phyloP scores from a whole-genome alignment of 2,797 vertebrate species.

The Melanotaenia nigrans region DNA sequence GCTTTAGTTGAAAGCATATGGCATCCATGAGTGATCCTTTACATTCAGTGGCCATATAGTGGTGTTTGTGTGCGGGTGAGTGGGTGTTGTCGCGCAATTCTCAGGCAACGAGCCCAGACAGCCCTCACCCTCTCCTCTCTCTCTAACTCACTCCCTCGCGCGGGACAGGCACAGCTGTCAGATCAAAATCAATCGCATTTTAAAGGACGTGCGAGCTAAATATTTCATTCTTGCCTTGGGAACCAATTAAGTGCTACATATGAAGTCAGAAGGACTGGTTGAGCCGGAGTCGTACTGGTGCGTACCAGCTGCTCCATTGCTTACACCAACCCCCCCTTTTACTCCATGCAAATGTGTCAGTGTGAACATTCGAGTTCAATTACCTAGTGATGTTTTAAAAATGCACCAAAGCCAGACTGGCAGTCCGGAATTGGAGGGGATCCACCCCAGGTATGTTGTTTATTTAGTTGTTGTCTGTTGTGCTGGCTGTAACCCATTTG shows the following conservation, averaged over 20 bases:
- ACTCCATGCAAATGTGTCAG: conserved; percentile 84
- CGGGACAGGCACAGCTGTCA: conserved; percentile 86
- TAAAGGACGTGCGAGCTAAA: conserved; percentile 86
- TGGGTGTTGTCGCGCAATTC: conserved; percentile 79
- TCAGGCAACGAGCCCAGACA: conserved; percentile 83
- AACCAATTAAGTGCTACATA: conserved; percentile 87
- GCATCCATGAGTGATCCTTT: conserved; percentile 79
- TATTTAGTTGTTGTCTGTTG: conserved; percentile 85
- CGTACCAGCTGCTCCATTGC: conserved; percentile 84
- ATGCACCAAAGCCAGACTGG: conserved; percentile 85
- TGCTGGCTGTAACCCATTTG: conserved; percentile 84
- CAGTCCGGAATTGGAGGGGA: conserved; percentile 83
- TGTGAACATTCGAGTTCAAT: conserved; percentile 85
- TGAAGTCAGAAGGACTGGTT: conserved; percentile 86
- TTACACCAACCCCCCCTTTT: conserved; percentile 76
- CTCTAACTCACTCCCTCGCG: conserved; percentile 75
- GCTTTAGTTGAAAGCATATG: conserved; percentile 81
- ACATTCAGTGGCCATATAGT: conserved; percentile 76
- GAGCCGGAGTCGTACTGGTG: conserved; percentile 85
- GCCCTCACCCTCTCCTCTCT: conserved; percentile 73
- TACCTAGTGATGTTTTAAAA: conserved; percentile 87
- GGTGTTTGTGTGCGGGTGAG: conserved; percentile 79
- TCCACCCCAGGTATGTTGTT: conserved; percentile 86
- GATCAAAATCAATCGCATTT: conserved; percentile 87
- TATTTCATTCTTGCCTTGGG: conserved; percentile 88